These are phyloP conservation scores for Cynopterus brachyotis DNA, from an alignment of 2,113 vertebrate species.

Conservation along the genomic window DNA sequence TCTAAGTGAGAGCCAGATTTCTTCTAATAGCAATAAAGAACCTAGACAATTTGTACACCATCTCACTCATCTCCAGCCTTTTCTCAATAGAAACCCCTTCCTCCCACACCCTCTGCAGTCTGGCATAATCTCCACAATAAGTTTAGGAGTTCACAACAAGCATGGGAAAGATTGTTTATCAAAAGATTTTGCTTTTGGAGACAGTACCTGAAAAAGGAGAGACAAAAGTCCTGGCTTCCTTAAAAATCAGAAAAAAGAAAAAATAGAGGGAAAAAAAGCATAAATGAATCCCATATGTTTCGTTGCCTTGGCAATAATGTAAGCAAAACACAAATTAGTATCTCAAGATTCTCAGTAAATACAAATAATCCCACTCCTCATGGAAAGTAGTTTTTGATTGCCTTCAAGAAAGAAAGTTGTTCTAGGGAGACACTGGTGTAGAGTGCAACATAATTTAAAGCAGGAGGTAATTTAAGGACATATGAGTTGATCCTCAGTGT, in stretches of 20 bases:
- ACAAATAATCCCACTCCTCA: not conserved
- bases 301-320: not conserved
- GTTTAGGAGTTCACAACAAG: not conserved
- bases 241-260: not conserved
- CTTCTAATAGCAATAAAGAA: not conserved
- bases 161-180: not conserved
- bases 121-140: not conserved
- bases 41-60: not conserved
- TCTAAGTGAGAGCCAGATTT: not conserved
- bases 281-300: not conserved
- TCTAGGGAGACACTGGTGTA: not conserved
- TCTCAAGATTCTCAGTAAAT: not conserved
- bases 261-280: not conserved
- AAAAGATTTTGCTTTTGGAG: not conserved
- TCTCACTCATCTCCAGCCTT: not conserved
- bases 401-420: not conserved
- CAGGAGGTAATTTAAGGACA: not conserved
- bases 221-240: not conserved
- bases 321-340: conserved; percentile 26
- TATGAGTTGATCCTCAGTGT: not conserved
- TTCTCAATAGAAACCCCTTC: not conserved
- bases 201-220: not conserved
- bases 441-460: not conserved
- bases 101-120: not conserved
- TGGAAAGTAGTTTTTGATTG: not conserved